A percentile compares a stretch with the other conserved stretches of the same genome.
Evolutionary conservation across 2,113 vertebrate genomes (phyloP).

Genomic region (Sebastes schlegelii): DNA sequence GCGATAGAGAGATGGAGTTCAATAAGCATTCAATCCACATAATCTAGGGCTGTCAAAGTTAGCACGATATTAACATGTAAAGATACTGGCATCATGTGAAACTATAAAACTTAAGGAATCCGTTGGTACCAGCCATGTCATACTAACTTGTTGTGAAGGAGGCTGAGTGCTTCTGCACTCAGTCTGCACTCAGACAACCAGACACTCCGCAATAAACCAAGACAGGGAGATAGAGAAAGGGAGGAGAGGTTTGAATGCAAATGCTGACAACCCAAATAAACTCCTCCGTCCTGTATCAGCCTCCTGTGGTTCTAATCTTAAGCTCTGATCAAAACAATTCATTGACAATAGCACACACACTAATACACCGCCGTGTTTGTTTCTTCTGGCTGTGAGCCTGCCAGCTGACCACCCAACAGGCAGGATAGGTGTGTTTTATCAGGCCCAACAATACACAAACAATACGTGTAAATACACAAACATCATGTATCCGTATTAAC

Average conservation of each 20-base stretch:
- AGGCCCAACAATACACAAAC: constrained; percentile 39
- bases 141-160: too few relatives aligned
- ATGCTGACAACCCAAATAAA: constrained; percentile 61
- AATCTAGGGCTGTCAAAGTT: neutral
- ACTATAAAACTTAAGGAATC: too few relatives aligned
- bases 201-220: constrained; percentile 3
- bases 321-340: constrained; percentile 50
- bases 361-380: constrained; percentile 57
- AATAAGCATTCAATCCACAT: constrained; percentile 7
- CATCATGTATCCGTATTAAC: neutral
- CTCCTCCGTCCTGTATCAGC: constrained; percentile 5
- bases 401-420: constrained; percentile 47
- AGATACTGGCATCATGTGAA: too few relatives aligned
- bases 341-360: constrained; percentile 60
- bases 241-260: constrained; percentile 46
- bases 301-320: constrained; percentile 52
- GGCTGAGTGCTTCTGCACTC: too few relatives aligned
- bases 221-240: neutral
- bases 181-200: neutral
- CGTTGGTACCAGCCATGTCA: too few relatives aligned
- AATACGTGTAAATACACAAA: constrained; percentile 23
- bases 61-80: too few relatives aligned
- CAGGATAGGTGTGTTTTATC: constrained; percentile 41
- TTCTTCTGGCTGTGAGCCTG: constrained; percentile 56
- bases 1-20: neutral